Evolutionary conservation across 2,888 invertebrate genomes (phyloP).

Genomic region (Torymus aiolomorphi): DNA sequence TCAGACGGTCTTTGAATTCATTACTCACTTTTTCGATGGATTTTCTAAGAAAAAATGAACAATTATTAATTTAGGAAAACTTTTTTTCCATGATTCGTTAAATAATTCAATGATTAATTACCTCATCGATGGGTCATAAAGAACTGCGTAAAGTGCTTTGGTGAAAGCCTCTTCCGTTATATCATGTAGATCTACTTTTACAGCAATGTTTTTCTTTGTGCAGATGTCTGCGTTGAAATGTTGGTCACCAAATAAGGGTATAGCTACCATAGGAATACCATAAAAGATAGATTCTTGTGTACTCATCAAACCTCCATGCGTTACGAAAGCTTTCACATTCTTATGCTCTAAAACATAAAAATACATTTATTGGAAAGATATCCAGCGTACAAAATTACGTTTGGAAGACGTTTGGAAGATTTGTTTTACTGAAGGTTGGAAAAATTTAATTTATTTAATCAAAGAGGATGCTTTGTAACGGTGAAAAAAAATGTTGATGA

Average conservation of each 20-base stretch:
- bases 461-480: too few relatives aligned
- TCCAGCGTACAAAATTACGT: too few relatives aligned
- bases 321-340: conserved; percentile 65
- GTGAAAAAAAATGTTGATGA: too few relatives aligned
- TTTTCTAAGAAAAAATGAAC: conserved; percentile 18
- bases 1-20: conserved; percentile 76
- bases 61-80: too few relatives aligned
- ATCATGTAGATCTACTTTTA: conserved; percentile 55
- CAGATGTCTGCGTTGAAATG: conserved; percentile 62
- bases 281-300: conserved; percentile 63
- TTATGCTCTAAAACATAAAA: conserved; percentile 63
- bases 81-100: conserved; percentile 34
- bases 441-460: too few relatives aligned
- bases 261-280: conserved; percentile 65
- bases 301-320: conserved; percentile 66
- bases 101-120: neutral
- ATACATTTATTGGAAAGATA: too few relatives aligned
- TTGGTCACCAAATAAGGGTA: conserved; percentile 67
- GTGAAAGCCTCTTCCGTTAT: conserved; percentile 72
- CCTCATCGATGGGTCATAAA: conserved; percentile 63
- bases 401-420: too few relatives aligned
- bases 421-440: too few relatives aligned
- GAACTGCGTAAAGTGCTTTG: conserved; percentile 69
- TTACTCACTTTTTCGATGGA: neutral
- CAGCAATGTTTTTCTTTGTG: conserved; percentile 61